Conservation (phyloP, 2,113 vertebrate genomes). For the Podarcis muralis region DNA sequence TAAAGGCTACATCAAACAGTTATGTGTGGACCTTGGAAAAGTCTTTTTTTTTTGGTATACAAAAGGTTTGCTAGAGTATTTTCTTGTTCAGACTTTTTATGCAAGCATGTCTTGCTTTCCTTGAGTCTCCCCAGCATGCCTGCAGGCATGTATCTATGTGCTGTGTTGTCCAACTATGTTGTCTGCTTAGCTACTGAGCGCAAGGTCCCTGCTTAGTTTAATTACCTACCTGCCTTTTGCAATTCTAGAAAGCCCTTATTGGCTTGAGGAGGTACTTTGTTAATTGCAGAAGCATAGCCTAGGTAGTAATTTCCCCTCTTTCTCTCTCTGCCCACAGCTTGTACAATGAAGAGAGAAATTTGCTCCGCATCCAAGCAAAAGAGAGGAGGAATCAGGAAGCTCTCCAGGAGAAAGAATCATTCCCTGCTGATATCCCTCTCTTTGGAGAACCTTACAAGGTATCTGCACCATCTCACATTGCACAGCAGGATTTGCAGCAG, state of each 20-base stretch:
- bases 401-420: conserved; percentile 80
- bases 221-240: background rate
- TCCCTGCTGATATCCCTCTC: conserved; percentile 81
- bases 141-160: background rate
- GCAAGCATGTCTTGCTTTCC: background rate
- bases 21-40: background rate
- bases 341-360: conserved; percentile 89
- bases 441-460: conserved; percentile 97
- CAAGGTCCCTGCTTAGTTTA: background rate
- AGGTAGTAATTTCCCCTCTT: background rate
- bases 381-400: conserved; percentile 89
- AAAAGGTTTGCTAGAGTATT: background rate
- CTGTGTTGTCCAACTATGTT: background rate
- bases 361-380: conserved; percentile 88
- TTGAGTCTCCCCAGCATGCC: background rate
- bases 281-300: background rate
- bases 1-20: background rate
- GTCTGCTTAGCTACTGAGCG: background rate
- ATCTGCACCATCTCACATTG: conserved; percentile 20
- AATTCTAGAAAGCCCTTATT: background rate
- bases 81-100: background rate
- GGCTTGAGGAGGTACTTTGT: fast-evolving
- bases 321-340: conserved; percentile 69
- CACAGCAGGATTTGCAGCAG: too few relatives aligned
- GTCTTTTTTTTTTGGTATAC: background rate